Conservation (phyloP, 53 echinoderm and acorn worm genomes). For the Holothuria leucospilota region DNA sequence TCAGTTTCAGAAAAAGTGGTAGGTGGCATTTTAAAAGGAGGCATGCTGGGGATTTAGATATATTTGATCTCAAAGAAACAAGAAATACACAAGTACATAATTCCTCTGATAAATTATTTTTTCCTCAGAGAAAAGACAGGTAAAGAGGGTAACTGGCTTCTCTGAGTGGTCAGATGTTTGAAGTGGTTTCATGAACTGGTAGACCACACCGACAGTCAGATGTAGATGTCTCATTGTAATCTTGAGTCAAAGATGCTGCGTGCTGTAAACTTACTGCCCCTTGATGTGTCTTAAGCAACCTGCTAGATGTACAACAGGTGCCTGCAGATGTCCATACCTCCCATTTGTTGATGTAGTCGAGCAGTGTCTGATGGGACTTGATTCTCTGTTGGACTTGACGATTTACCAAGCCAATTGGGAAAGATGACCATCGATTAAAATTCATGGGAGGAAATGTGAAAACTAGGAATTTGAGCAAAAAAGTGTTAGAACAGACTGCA, state of each 20-base stretch:
- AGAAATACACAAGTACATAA: conserved; percentile 8
- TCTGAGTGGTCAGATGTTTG: conserved; percentile 49
- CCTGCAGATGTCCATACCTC: conserved; percentile 33
- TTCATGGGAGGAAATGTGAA: too few species aligned
- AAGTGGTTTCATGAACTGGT: background rate
- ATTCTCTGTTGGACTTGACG: conserved; percentile 39
- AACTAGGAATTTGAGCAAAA: too few species aligned
- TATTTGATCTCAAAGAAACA: too few species aligned
- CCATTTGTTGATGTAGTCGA: conserved; percentile 18
- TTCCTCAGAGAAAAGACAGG: conserved; percentile 46
- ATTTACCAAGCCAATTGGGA: conserved; percentile 49
- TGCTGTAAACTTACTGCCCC: conserved; percentile 1
- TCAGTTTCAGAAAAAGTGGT: too few species aligned
- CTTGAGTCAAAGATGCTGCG: conserved; percentile 3
- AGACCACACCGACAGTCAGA: conserved; percentile 33
- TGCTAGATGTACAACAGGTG: conserved; percentile 40
- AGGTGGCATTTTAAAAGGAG: too few species aligned
- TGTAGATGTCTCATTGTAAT: conserved; percentile 42
- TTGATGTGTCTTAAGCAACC: conserved; percentile 14
- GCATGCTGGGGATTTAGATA: too few species aligned
- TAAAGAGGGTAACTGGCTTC: conserved; percentile 51
- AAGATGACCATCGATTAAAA: background rate
- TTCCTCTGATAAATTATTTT: conserved; percentile 48
- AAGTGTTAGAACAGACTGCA: too few species aligned
- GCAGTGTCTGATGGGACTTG: conserved; percentile 24